Evolutionary conservation across 2,113 vertebrate species (phyloP).

Genomic region (Neodontobutis hainanensis): DNA sequence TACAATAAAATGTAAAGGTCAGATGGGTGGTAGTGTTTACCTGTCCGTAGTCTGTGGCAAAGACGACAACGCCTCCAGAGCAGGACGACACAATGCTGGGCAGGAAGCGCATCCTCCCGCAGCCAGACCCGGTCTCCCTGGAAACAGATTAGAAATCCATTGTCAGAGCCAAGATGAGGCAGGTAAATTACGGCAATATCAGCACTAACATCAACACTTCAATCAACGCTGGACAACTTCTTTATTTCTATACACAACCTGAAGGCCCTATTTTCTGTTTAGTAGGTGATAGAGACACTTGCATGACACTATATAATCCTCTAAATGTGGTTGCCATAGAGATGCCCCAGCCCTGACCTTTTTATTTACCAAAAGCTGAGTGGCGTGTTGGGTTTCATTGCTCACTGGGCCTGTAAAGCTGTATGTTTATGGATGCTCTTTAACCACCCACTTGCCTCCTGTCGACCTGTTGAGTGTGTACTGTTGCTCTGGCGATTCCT

Average conservation of each 20-base stretch:
- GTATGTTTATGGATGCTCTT: slow-evolving; percentile 33
- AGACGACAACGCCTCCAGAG: slow-evolving; percentile 87
- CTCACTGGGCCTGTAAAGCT: slow-evolving; percentile 33
- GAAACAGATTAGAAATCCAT: slow-evolving; percentile 21
- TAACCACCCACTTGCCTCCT: neutral
- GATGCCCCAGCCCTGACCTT: slow-evolving; percentile 40
- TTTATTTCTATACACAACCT: neutral
- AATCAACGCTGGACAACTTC: neutral
- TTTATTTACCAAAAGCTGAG: neutral
- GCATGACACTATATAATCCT: neutral
- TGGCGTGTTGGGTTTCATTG: slow-evolving; percentile 21
- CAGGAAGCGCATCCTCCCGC: slow-evolving; percentile 89
- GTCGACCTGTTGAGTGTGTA: slow-evolving; percentile 19
- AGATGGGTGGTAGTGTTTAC: slow-evolving; percentile 68
- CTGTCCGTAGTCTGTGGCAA: slow-evolving; percentile 91
- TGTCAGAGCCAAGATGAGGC: neutral
- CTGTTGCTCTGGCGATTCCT: neutral
- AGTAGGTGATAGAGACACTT: neutral
- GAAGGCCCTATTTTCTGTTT: neutral
- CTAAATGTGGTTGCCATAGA: slow-evolving; percentile 13
- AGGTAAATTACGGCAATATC: neutral
- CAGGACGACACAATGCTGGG: slow-evolving; percentile 93
- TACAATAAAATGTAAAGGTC: neutral
- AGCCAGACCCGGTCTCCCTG: slow-evolving; percentile 95
- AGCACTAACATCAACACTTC: neutral